These are phyloP conservation scores for Upupa epops DNA, from an alignment of 2,113 vertebrate genomes.

Conservation along the genomic window DNA sequence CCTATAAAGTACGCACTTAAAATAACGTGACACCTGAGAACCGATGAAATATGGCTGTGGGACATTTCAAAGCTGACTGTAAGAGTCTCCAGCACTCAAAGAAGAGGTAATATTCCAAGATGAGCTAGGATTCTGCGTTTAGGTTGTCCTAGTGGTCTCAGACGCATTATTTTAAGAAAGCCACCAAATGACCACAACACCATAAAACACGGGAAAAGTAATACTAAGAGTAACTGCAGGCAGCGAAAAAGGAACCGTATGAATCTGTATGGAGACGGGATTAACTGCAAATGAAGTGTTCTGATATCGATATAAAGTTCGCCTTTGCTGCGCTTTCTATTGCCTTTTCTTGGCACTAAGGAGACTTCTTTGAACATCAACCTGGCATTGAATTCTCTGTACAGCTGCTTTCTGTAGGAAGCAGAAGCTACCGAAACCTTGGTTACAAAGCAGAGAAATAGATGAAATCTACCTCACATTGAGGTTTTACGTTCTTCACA, in stretches of 20 bases:
- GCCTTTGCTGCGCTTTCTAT: neutral
- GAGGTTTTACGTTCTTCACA: neutral
- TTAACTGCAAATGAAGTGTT: neutral
- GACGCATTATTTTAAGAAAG: neutral
- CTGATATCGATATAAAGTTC: neutral
- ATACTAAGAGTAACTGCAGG: neutral
- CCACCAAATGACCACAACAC: neutral
- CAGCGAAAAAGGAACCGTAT: neutral
- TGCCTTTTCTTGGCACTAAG: neutral
- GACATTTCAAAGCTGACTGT: neutral
- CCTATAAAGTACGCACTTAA: neutral
- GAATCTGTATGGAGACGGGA: neutral
- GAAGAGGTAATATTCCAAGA: neutral
- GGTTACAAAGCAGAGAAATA: neutral
- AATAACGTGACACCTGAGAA: neutral
- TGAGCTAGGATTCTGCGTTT: neutral
- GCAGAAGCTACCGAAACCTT: neutral
- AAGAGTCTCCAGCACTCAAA: neutral
- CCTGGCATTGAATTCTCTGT: neutral
- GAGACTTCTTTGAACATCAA: neutral
- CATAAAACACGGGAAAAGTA: neutral
- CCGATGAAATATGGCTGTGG: neutral
- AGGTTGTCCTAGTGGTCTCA: neutral
- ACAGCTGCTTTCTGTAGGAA: neutral
- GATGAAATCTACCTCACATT: neutral